Evolutionary conservation across 2,888 invertebrate genomes (phyloP).

Genomic region (Cloeon dipterum): DNA sequence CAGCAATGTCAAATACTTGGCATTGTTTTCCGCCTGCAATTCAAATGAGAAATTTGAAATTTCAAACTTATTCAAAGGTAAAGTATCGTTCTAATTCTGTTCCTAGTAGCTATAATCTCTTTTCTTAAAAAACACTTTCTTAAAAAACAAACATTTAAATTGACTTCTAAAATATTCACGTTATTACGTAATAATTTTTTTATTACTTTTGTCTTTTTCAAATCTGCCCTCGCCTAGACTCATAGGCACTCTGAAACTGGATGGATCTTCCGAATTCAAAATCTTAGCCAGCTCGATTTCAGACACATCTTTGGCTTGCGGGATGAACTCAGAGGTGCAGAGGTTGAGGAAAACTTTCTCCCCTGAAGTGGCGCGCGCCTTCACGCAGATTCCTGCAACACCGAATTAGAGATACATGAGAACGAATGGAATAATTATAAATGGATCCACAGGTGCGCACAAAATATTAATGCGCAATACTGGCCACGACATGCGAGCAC

Average conservation of each 20-base stretch:
- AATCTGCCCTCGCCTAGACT: slow-evolving; percentile 64
- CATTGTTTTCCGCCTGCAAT: slow-evolving; percentile 36
- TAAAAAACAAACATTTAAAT: too few species aligned
- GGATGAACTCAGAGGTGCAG: slow-evolving; percentile 55
- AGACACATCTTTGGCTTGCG: slow-evolving; percentile 43
- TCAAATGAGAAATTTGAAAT: background rate
- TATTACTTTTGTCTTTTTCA: slow-evolving; percentile 53
- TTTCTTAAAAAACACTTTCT: too few species aligned
- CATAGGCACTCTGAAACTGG: slow-evolving; percentile 64
- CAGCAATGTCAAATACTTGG: slow-evolving; percentile 60
- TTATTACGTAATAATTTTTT: too few species aligned
- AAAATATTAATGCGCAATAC: too few species aligned
- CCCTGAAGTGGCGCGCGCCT: slow-evolving; percentile 37
- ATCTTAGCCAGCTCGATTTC: slow-evolving; percentile 40
- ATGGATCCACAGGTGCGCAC: too few species aligned
- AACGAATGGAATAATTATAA: too few species aligned
- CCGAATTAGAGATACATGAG: slow-evolving; percentile 6
- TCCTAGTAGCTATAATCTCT: too few species aligned
- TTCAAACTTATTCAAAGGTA: background rate
- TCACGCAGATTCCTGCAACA: slow-evolving; percentile 58
- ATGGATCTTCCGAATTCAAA: slow-evolving; percentile 40
- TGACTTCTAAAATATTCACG: too few species aligned
- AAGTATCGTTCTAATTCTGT: too few species aligned
- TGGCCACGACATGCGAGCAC: too few species aligned
- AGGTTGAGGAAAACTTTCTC: slow-evolving; percentile 69